phyloP scores from a whole-genome alignment of 2,888 invertebrate species.

The Ametastegia equiseti region DNA sequence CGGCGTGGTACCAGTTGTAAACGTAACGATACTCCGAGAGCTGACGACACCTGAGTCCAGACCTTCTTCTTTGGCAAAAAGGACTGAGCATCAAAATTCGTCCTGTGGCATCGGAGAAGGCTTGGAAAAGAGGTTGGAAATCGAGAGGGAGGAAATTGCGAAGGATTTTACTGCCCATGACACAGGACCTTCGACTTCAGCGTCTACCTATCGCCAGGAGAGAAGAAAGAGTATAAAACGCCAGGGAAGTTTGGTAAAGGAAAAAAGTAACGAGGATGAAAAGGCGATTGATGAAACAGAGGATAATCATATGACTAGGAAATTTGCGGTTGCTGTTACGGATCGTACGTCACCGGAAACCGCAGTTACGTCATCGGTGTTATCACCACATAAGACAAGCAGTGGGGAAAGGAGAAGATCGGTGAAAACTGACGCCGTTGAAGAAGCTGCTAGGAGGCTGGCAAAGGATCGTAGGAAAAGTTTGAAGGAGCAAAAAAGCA shows the following conservation, averaged over 20 bases:
- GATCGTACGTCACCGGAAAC: conserved; percentile 56
- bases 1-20: conserved; percentile 29
- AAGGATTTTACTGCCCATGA: conserved; percentile 30
- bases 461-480: conserved; percentile 77
- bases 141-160: conserved; percentile 3
- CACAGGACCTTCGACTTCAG: conserved; percentile 39
- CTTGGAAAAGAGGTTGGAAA: neutral
- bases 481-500: conserved; percentile 78
- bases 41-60: neutral
- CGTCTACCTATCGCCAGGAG: conserved; percentile 12
- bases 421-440: conserved; percentile 31
- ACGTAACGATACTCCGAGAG: conserved; percentile 30
- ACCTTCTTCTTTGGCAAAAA: neutral
- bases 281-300: neutral
- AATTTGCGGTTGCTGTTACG: neutral
- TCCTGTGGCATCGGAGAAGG: neutral
- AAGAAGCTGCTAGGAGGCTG: conserved; percentile 54
- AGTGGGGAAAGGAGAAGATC: conserved; percentile 54
- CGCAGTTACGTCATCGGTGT: conserved; percentile 54
- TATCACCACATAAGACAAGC: conserved; percentile 56
- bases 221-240: conserved; percentile 32
- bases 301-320: neutral
- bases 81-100: neutral
- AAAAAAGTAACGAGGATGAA: conserved; percentile 13
- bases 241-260: conserved; percentile 44